These are phyloP conservation scores for Chymomyza costata DNA, from an alignment of 1,140 invertebrate genomes.

Conservation along the genomic window DNA sequence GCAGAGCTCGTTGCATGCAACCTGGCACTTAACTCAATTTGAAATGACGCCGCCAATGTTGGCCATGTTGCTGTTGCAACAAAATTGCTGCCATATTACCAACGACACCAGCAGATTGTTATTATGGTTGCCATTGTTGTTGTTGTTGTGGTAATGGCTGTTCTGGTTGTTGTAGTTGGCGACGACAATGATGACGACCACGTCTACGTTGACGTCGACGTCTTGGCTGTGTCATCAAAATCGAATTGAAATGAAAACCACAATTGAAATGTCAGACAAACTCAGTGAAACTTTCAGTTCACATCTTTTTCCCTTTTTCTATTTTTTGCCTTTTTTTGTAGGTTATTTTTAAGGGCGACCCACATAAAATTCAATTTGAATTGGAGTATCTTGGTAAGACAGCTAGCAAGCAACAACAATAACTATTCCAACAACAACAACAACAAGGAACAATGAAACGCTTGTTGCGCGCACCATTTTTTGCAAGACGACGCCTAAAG, in stretches of 20 bases:
- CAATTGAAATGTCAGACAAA: constrained; percentile 64
- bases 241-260: constrained; percentile 56
- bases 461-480: constrained; percentile 52
- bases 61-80: constrained; percentile 31
- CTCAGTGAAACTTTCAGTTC: constrained; percentile 39
- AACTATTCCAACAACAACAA: not conserved
- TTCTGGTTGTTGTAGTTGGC: constrained; percentile 30
- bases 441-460: constrained; percentile 28
- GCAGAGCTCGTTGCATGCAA: constrained; percentile 57
- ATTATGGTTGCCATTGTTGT: constrained; percentile 38
- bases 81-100: constrained; percentile 67
- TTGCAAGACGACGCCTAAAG: constrained; percentile 8
- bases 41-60: constrained; percentile 41
- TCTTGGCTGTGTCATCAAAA: constrained; percentile 63
- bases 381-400: constrained; percentile 29
- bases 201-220: constrained; percentile 19
- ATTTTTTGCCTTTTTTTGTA: not conserved
- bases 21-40: constrained; percentile 67
- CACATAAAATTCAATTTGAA: constrained; percentile 52
- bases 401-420: constrained; percentile 1
- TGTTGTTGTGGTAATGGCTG: constrained; percentile 29
- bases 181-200: constrained; percentile 19
- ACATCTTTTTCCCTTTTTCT: constrained; percentile 28
- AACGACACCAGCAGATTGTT: constrained; percentile 66
- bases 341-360: constrained; percentile 33